Evolutionary conservation across 1,140 invertebrate species (phyloP).

Genomic region (Lethocerus indicus): DNA sequence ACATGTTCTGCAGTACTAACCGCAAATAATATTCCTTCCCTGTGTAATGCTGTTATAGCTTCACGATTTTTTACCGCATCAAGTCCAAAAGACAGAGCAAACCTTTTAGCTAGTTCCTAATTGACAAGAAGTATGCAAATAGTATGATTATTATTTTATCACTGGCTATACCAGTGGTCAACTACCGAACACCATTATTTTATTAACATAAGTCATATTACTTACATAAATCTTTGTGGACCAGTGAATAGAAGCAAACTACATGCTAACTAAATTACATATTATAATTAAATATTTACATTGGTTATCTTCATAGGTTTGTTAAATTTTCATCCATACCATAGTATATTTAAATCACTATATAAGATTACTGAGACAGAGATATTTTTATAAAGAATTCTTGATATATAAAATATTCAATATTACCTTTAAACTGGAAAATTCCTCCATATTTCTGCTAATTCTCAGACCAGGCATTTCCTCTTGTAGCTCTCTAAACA

Average conservation of each 20-base stretch:
- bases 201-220: no score
- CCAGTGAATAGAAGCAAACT: background rate
- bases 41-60: conserved; percentile 88
- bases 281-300: no score
- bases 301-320: no score
- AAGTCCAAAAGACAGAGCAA: conserved; percentile 91
- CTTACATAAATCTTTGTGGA: background rate
- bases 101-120: conserved; percentile 86
- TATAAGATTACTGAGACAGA: no score
- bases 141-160: background rate
- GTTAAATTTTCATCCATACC: no score
- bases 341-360: no score
- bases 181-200: no score
- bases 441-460: conserved; percentile 56
- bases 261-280: no score
- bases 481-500: conserved; percentile 55
- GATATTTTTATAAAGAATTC: no score
- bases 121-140: background rate
- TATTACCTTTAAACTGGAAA: conserved; percentile 63
- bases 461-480: conserved; percentile 37
- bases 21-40: conserved; percentile 84
- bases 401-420: no score
- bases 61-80: conserved; percentile 96
- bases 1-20: conserved; percentile 44
- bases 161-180: background rate